A percentile compares a stretch with the other conserved stretches of the same genome.
phyloP scores from a whole-genome alignment of 2,888 invertebrate species.

The Perithous albicinctus region DNA sequence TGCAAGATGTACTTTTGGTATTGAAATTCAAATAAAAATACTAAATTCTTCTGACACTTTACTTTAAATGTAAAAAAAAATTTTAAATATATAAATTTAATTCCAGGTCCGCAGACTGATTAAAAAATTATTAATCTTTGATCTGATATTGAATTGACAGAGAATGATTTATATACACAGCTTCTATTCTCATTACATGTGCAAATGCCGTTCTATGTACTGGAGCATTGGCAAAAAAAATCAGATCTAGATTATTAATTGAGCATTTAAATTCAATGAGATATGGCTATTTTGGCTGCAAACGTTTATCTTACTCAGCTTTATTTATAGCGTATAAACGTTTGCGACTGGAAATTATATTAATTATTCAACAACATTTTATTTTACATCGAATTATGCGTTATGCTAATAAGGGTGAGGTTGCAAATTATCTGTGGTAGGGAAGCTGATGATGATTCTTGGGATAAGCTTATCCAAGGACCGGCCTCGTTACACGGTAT shows the following conservation, averaged over 20 bases:
- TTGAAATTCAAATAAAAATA: no score
- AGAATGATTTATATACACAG: no score
- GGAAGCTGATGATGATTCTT: neutral
- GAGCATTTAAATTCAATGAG: neutral
- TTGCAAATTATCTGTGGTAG: constrained; percentile 7
- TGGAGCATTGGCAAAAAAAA: neutral
- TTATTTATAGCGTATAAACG: neutral
- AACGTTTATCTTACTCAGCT: neutral
- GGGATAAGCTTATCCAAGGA: constrained; percentile 4
- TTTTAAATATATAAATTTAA: no score
- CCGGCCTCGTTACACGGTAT: constrained; percentile 6
- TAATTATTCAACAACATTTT: constrained; percentile 28
- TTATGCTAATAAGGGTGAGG: constrained; percentile 9
- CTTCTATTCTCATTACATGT: neutral
- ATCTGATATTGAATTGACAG: no score
- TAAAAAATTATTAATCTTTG: no score
- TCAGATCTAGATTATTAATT: neutral
- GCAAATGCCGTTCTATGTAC: neutral
- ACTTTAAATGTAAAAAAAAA: no score
- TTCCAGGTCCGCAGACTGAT: no score
- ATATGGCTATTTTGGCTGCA: neutral
- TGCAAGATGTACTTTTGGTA: no score
- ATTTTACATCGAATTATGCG: neutral
- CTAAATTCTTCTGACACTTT: no score
- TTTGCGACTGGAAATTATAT: neutral